A percentile compares a stretch with the other conserved stretches of the same genome.
phyloP scores from a whole-genome alignment of 2,113 vertebrate species.

The Misgurnus anguillicaudatus region DNA sequence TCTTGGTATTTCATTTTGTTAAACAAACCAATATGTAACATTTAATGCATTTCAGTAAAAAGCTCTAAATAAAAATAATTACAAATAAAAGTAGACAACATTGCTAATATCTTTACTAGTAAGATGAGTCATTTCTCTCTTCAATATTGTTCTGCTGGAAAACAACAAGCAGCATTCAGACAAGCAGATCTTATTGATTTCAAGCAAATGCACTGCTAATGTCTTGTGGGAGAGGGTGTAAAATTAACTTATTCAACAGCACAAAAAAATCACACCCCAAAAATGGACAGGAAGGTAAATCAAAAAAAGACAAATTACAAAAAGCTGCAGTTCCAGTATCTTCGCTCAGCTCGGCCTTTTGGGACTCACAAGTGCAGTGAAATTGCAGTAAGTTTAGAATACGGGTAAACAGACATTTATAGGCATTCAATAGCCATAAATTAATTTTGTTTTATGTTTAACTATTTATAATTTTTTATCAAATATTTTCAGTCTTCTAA shows the following conservation, averaged over 20 bases:
- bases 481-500: too few relatives aligned
- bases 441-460: too few relatives aligned
- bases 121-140: constrained; percentile 45
- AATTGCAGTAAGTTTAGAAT: too few relatives aligned
- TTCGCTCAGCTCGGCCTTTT: background rate
- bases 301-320: constrained; percentile 61
- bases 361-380: background rate
- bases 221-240: constrained; percentile 62
- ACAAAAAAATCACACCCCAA: constrained; percentile 65
- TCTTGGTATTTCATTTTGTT: background rate
- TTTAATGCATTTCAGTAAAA: background rate
- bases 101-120: constrained; percentile 37
- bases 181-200: constrained; percentile 70
- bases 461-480: too few relatives aligned
- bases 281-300: constrained; percentile 65
- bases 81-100: constrained; percentile 30
- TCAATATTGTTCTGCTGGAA: constrained; percentile 48
- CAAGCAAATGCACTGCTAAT: constrained; percentile 68
- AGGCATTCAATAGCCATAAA: too few relatives aligned
- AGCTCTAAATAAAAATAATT: background rate
- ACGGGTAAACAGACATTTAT: too few relatives aligned
- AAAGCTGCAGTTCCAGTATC: constrained; percentile 5
- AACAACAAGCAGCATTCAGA: constrained; percentile 66
- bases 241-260: constrained; percentile 69
- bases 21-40: background rate